phyloP scores from a whole-genome alignment of 2,888 invertebrate species.

The Eilema sororculum region DNA sequence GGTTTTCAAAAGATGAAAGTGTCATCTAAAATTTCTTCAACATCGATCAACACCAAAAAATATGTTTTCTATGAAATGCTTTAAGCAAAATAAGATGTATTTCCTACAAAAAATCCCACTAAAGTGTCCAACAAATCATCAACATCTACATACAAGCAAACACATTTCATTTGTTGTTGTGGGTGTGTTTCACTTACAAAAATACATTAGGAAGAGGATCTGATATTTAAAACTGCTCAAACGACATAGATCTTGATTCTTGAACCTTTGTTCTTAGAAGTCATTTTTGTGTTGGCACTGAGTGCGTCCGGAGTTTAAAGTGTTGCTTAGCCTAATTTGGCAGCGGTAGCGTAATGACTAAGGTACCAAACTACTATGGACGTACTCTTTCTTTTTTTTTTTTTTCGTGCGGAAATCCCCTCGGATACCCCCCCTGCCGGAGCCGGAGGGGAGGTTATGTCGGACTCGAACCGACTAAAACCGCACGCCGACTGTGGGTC shows the following conservation, averaged over 20 bases:
- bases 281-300: constrained; percentile 78
- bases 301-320: constrained; percentile 75
- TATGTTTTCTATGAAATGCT: not conserved
- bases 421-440: no score
- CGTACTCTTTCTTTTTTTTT: not conserved
- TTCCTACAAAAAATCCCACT: not conserved
- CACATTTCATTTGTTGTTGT: not conserved
- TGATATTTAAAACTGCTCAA: constrained; percentile 67
- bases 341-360: constrained; percentile 24
- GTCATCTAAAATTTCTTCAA: not conserved
- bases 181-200: constrained; percentile 46
- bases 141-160: not conserved
- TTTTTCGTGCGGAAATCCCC: no score
- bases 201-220: constrained; percentile 64
- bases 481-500: no score
- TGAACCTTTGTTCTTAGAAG: constrained; percentile 81
- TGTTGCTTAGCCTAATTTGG: constrained; percentile 63
- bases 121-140: not conserved
- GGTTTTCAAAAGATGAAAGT: not conserved
- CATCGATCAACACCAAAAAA: not conserved
- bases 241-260: constrained; percentile 83
- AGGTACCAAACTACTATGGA: not conserved
- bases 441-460: no score
- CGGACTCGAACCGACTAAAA: no score
- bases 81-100: not conserved